phyloP scores from a whole-genome alignment of 1,140 invertebrate species.

The Drosophila pachea region DNA sequence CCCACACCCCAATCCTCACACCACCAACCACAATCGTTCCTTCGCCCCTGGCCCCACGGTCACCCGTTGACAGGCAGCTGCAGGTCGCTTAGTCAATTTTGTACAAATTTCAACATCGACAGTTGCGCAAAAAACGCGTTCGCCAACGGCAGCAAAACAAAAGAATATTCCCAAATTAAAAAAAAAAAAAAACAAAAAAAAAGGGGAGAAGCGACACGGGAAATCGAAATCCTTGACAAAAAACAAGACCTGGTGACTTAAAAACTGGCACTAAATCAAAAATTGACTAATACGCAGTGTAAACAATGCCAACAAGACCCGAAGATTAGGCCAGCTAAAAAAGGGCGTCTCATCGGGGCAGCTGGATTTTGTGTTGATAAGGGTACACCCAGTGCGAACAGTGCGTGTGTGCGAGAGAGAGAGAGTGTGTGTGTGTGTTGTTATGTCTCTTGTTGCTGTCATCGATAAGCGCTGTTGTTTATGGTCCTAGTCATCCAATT shows the following conservation, averaged over 20 bases:
- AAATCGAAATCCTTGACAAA: slow-evolving; percentile 6
- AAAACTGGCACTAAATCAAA: slow-evolving; percentile 44
- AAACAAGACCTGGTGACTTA: slow-evolving; percentile 28
- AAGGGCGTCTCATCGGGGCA: slow-evolving; percentile 17
- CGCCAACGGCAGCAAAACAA: slow-evolving; percentile 52
- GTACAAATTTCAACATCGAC: slow-evolving; percentile 50
- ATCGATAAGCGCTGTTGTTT: slow-evolving; percentile 55
- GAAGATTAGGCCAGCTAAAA: slow-evolving; percentile 42
- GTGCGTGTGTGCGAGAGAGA: background rate
- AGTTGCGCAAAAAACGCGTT: slow-evolving; percentile 71
- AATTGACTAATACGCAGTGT: slow-evolving; percentile 60
- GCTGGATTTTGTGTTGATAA: slow-evolving; percentile 51
- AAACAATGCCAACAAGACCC: slow-evolving; percentile 60
- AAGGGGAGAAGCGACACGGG: background rate
- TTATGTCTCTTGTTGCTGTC: slow-evolving; percentile 28
- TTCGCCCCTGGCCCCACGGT: background rate
- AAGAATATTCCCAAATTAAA: slow-evolving; percentile 10
- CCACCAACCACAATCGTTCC: too few species aligned
- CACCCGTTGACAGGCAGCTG: slow-evolving; percentile 1
- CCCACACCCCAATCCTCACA: too few species aligned
- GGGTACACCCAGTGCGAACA: slow-evolving; percentile 18
- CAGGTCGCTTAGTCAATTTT: slow-evolving; percentile 61
- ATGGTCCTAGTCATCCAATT: slow-evolving; percentile 63
- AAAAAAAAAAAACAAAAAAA: slow-evolving; percentile 24
- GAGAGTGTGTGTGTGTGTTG: slow-evolving; percentile 27